Percentiles rank a stretch among this genome's conserved stretches.
phyloP scores from a whole-genome alignment of 2,113 vertebrate species.

The Dendrocopos noguchii region DNA sequence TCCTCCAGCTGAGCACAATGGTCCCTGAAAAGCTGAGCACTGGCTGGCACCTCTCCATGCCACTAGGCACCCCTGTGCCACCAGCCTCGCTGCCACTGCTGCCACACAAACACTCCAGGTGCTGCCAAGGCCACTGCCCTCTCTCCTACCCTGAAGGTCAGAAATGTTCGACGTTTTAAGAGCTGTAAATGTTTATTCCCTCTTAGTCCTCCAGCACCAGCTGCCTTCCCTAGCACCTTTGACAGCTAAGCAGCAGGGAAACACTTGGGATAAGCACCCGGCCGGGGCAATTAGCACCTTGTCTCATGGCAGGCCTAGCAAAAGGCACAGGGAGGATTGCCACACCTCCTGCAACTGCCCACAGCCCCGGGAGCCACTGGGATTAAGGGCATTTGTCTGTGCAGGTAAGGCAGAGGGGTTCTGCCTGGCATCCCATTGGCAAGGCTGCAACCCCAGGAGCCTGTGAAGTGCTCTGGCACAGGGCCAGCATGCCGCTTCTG shows the following conservation, averaged over 20 bases:
- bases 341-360: not conserved
- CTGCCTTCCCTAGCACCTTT: not conserved
- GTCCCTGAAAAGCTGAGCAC: not conserved
- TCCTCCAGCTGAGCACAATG: not conserved
- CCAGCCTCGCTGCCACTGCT: not conserved
- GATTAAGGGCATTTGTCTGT: not conserved
- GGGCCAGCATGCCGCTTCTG: rapidly evolving
- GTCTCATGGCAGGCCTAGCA: not conserved
- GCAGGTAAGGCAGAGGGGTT: not conserved
- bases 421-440: not conserved
- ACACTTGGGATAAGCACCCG: not conserved
- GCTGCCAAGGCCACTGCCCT: not conserved
- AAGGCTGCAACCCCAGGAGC: not conserved
- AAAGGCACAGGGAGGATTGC: not conserved
- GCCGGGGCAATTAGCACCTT: not conserved
- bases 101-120: not conserved
- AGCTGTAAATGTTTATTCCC: not conserved
- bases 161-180: not conserved
- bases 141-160: not conserved
- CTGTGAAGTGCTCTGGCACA: not conserved
- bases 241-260: not conserved
- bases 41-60: not conserved
- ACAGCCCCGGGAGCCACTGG: not conserved
- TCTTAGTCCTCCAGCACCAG: not conserved
- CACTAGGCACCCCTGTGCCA: rapidly evolving